Evolutionary conservation across 2,113 vertebrate genomes (phyloP).

Genomic region (Tachysurus fulvidraco): DNA sequence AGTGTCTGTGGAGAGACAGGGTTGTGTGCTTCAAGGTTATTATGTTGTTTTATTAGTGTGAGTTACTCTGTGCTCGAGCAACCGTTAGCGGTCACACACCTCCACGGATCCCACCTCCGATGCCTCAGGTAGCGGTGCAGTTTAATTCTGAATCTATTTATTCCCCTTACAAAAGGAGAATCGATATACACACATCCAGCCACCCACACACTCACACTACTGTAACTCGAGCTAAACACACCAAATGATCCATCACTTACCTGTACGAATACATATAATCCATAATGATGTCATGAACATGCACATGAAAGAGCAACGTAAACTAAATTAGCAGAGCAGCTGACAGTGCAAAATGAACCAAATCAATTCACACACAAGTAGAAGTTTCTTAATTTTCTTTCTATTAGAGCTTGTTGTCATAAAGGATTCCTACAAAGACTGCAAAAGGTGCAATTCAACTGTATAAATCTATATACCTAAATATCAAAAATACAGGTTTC

Average conservation of each 20-base stretch:
- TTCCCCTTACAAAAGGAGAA: constrained; percentile 51
- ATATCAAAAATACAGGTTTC: not conserved
- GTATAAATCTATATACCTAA: not conserved
- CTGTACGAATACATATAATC: not conserved
- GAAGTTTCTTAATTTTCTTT: not conserved
- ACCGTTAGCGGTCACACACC: not conserved
- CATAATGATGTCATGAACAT: constrained; percentile 15
- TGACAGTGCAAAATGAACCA: not conserved
- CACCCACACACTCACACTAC: constrained; percentile 2
- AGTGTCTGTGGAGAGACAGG: constrained; percentile 4
- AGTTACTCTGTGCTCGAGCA: constrained; percentile 26
- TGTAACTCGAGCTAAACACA: constrained; percentile 17
- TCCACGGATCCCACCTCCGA: constrained; percentile 4
- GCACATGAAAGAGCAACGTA: not conserved
- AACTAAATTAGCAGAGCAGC: constrained; percentile 1
- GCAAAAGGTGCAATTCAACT: not conserved
- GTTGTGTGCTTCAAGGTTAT: constrained; percentile 33
- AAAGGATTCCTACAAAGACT: not conserved
- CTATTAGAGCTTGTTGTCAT: not conserved
- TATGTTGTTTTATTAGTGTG: constrained; percentile 30
- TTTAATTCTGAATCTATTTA: constrained; percentile 56
- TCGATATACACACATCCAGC: constrained; percentile 45
- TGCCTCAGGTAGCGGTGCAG: constrained; percentile 42
- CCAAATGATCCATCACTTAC: constrained; percentile 2
- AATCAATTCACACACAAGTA: not conserved